Conservation (phyloP, 2,797 vertebrate genomes). For the Oreortyx pictus region DNA sequence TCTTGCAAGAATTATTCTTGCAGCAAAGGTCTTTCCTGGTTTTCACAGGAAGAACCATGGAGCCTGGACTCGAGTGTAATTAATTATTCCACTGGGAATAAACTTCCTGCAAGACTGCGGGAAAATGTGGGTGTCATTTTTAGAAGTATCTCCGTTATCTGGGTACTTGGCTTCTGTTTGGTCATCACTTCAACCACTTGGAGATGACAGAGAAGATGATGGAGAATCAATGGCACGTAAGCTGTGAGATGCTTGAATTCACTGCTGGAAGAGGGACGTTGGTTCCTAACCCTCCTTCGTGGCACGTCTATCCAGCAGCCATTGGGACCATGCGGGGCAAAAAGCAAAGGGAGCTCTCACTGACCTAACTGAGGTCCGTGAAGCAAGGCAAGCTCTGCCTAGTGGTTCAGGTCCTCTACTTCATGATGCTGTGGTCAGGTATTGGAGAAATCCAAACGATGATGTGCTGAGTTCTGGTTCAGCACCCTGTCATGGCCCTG, state of each 20-base stretch:
- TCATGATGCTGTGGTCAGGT: background rate
- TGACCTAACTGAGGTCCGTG: background rate
- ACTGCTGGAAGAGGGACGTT: background rate
- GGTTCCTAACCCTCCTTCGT: background rate
- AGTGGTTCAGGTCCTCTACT: background rate
- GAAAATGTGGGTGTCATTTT: background rate
- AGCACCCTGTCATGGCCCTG: background rate
- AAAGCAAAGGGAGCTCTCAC: background rate
- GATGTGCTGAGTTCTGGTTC: background rate
- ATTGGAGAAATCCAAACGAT: background rate
- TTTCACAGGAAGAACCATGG: background rate
- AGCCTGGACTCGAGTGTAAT: accelerated
- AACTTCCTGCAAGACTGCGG: background rate
- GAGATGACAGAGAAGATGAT: background rate
- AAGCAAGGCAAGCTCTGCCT: background rate
- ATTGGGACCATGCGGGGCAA: accelerated
- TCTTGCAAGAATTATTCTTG: background rate
- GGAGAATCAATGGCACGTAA: background rate
- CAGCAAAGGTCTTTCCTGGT: background rate
- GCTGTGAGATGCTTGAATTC: background rate
- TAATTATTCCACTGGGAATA: background rate
- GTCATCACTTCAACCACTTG: background rate
- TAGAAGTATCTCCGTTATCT: background rate
- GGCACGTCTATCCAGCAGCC: background rate
- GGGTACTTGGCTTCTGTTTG: background rate